Percentiles rank a stretch among this genome's conserved stretches.
Conservation (phyloP, 2,888 invertebrate species). For the Cosmia pyralina region DNA sequence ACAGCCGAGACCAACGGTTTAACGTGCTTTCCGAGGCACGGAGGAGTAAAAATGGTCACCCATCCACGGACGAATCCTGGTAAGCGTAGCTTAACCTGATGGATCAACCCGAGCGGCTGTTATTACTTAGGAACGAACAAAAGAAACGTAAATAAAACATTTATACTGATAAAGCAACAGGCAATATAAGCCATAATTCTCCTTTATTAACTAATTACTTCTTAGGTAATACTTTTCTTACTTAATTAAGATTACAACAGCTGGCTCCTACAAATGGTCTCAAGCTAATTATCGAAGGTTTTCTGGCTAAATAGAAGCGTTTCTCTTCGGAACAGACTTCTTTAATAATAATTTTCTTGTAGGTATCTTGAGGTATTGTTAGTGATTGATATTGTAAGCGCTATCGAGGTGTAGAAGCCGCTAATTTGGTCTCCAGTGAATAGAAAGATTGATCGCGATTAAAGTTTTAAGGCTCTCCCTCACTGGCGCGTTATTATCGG, state of each 20-base stretch:
- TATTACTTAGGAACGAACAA: not conserved
- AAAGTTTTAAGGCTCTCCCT: not conserved
- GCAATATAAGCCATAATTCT: conserved; percentile 9
- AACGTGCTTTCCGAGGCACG: too few species aligned
- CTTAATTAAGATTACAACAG: conserved; percentile 46
- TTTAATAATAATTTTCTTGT: conserved; percentile 25
- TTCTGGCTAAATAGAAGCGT: conserved; percentile 12
- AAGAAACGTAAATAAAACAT: not conserved
- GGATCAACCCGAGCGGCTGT: too few species aligned
- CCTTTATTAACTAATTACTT: conserved; percentile 31
- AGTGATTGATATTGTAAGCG: conserved; percentile 21
- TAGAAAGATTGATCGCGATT: conserved; percentile 1
- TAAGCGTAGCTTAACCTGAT: too few species aligned
- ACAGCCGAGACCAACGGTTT: too few species aligned
- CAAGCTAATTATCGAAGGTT: conserved; percentile 35
- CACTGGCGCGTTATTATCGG: too few species aligned
- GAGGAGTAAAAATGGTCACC: too few species aligned
- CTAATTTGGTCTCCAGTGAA: conserved; percentile 24
- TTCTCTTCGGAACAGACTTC: conserved; percentile 4
- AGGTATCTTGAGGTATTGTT: not conserved
- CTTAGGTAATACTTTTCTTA: conserved; percentile 29
- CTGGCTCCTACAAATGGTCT: conserved; percentile 20
- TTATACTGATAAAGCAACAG: conserved; percentile 4
- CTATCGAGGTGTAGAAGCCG: not conserved
- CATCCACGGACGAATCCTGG: too few species aligned